phyloP scores from a whole-genome alignment of 23 tunicate genomes.

The Ciona savignyi region DNA sequence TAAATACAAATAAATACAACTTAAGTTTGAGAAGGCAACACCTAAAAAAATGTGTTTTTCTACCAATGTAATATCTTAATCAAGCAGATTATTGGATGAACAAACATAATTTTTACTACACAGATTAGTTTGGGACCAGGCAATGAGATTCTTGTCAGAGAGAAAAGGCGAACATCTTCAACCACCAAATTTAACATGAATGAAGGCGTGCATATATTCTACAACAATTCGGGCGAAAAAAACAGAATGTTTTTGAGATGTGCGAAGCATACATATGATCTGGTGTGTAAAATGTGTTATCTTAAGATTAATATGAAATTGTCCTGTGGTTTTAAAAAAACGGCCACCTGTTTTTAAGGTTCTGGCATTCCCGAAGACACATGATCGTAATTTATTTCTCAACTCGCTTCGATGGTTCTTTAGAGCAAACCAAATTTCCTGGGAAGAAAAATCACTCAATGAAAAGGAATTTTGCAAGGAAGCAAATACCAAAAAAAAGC shows the following conservation, averaged over 20 bases:
- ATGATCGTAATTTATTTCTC: neutral
- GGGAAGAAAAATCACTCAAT: neutral
- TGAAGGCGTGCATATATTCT: neutral
- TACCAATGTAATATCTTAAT: no score
- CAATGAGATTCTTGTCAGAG: neutral
- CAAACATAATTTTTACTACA: no score
- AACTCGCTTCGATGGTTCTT: neutral
- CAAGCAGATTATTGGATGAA: neutral
- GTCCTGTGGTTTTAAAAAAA: no score
- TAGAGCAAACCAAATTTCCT: neutral
- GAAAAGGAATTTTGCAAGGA: slow-evolving; percentile 7
- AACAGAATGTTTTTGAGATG: neutral
- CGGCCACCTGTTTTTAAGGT: neutral
- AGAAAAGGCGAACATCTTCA: neutral
- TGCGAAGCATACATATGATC: neutral
- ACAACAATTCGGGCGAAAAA: neutral
- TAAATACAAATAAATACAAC: no score
- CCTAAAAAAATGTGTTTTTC: neutral
- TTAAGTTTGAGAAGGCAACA: no score
- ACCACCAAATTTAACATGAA: neutral
- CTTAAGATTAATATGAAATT: no score
- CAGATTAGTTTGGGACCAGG: neutral
- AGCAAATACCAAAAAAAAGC: slow-evolving; percentile 36
- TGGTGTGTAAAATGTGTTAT: neutral
- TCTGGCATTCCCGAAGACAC: neutral